Evolutionary conservation across 2,888 invertebrate species (phyloP).

Genomic region (Athrips mouffetella): DNA sequence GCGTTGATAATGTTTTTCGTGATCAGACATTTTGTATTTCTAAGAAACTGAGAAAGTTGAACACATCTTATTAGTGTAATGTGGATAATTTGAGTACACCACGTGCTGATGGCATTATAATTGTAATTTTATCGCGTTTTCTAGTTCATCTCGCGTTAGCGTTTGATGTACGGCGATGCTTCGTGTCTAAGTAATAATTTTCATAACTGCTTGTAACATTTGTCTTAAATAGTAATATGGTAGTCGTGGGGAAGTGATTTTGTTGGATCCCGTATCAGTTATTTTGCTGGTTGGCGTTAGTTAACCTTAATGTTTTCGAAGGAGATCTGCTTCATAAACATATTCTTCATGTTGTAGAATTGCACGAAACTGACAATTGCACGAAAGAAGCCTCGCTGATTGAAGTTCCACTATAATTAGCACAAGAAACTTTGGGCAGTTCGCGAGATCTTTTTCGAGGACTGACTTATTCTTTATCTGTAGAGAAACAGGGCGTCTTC

Average conservation of each 20-base stretch:
- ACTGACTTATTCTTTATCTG: too few relatives aligned
- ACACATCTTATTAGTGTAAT: conserved; percentile 30
- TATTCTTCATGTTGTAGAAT: too few relatives aligned
- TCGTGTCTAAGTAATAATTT: conserved; percentile 17
- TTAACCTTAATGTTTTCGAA: neutral
- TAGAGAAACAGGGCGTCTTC: too few relatives aligned
- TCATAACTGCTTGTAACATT: conserved; percentile 1
- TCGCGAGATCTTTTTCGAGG: too few relatives aligned
- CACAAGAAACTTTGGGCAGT: too few relatives aligned
- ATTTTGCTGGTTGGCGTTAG: neutral
- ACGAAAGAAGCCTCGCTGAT: too few relatives aligned
- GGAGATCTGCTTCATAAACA: too few relatives aligned
- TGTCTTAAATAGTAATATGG: conserved; percentile 3
- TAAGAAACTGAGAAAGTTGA: conserved; percentile 29
- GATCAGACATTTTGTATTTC: conserved; percentile 32
- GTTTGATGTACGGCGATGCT: conserved; percentile 8
- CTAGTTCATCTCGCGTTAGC: conserved; percentile 5
- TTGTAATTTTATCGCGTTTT: conserved; percentile 31
- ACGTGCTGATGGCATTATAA: conserved; percentile 37
- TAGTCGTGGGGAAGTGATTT: conserved; percentile 8
- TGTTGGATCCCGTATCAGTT: neutral
- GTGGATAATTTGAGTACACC: conserved; percentile 31
- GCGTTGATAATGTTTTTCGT: conserved; percentile 34
- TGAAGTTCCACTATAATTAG: too few relatives aligned
- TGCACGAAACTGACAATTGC: too few relatives aligned